phyloP scores from a whole-genome alignment of 2,888 invertebrate genomes.

The Meiosimyza platycephala region DNA sequence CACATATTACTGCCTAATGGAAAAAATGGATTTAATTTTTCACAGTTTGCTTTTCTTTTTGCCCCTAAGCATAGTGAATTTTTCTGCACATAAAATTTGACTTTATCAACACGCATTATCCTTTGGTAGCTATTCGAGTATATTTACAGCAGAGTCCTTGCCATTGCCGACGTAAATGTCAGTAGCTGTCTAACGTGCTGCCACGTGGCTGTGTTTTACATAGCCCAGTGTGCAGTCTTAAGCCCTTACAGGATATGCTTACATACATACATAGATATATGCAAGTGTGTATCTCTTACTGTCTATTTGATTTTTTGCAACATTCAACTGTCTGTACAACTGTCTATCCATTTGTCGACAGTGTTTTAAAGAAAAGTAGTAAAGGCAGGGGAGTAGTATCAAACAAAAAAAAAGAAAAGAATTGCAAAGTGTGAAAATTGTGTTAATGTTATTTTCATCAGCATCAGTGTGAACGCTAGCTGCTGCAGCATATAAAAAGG shows the following conservation, averaged over 20 bases:
- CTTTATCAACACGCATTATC: slow-evolving; percentile 1
- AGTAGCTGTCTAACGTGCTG: too few relatives aligned
- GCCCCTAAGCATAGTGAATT: too few relatives aligned
- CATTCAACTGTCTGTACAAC: not conserved
- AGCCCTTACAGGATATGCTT: too few relatives aligned
- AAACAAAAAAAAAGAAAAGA: slow-evolving; percentile 22
- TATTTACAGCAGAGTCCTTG: too few relatives aligned
- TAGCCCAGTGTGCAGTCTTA: not conserved
- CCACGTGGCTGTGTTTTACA: not conserved
- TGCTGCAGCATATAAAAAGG: not conserved
- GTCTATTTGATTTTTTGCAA: not conserved
- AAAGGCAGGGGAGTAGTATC: not conserved
- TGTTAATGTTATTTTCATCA: slow-evolving; percentile 47
- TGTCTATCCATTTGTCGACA: not conserved
- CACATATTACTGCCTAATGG: slow-evolving; percentile 25
- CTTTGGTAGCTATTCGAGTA: too few relatives aligned
- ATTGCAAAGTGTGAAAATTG: slow-evolving; percentile 46
- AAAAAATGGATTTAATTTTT: slow-evolving; percentile 39
- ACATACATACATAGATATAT: not conserved
- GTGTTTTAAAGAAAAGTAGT: too few relatives aligned
- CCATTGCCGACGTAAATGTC: too few relatives aligned
- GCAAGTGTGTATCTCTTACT: not conserved
- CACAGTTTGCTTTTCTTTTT: slow-evolving; percentile 33
- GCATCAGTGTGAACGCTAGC: not conserved
- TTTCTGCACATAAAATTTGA: slow-evolving; percentile 11